These are phyloP conservation scores for Subanguina moxae DNA, from an alignment of 1,140 invertebrate genomes.

Conservation along the genomic window DNA sequence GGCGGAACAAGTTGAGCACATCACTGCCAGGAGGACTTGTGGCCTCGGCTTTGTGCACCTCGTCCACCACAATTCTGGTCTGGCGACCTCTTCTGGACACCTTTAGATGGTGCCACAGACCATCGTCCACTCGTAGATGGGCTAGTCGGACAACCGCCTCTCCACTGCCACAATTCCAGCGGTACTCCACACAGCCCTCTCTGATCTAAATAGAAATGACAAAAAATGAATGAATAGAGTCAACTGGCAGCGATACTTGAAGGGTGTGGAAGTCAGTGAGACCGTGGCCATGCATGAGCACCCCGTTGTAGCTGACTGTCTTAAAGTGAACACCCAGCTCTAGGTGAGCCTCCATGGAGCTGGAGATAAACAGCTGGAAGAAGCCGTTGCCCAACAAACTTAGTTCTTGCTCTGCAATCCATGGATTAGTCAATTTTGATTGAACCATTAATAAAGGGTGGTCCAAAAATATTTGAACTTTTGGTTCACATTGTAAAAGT, in stretches of 20 bases:
- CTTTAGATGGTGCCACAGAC: conserved; percentile 80
- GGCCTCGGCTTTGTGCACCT: conserved; percentile 68
- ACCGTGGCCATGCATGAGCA: conserved; percentile 78
- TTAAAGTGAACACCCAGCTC: conserved; percentile 74
- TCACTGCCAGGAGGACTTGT: conserved; percentile 76
- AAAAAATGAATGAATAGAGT: conserved; percentile 21
- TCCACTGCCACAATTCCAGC: conserved; percentile 85
- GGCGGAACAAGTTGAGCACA: conserved; percentile 77
- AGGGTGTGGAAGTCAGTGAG: conserved; percentile 82
- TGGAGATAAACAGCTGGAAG: conserved; percentile 71
- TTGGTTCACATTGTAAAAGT: background rate
- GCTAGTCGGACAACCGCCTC: conserved; percentile 76
- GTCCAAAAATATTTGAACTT: background rate
- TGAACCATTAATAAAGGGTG: too few relatives aligned
- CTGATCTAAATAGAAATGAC: conserved; percentile 20
- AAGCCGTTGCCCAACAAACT: conserved; percentile 80
- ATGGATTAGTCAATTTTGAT: too few relatives aligned
- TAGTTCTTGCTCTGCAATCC: conserved; percentile 65
- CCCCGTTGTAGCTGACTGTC: conserved; percentile 78
- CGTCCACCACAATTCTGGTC: conserved; percentile 75
- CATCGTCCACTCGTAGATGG: conserved; percentile 74
- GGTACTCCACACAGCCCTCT: conserved; percentile 74
- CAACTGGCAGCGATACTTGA: conserved; percentile 65
- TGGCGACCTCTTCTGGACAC: conserved; percentile 71
- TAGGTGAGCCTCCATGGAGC: conserved; percentile 73